phyloP scores from a whole-genome alignment of 2,113 vertebrate species.

The Megaceryle maxima region DNA sequence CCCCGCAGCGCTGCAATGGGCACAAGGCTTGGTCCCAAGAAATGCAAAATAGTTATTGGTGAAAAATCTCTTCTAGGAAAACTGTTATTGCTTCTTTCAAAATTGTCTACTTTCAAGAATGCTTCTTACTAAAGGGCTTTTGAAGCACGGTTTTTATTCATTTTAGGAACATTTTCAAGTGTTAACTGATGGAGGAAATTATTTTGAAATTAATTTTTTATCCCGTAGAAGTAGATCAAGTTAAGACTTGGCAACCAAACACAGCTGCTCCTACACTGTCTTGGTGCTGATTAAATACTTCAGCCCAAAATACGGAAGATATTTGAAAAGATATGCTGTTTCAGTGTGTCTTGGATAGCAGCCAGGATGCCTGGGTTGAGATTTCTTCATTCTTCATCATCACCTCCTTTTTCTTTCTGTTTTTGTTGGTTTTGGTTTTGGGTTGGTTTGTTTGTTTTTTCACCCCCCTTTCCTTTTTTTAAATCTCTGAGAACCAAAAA shows the following conservation, averaged over 20 bases:
- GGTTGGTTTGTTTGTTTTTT: no score
- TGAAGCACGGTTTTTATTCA: not conserved
- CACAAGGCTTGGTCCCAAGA: not conserved
- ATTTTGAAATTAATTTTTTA: not conserved
- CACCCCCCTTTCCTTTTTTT: fast-evolving
- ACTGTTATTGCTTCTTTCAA: not conserved
- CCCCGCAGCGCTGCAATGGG: not conserved
- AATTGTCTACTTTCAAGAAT: not conserved
- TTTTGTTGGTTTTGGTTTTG: no score
- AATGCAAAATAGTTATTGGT: fast-evolving
- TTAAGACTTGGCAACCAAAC: not conserved
- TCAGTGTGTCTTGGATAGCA: not conserved
- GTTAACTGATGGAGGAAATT: not conserved
- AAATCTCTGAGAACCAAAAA: not conserved
- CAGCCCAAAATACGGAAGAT: not conserved
- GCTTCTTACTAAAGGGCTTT: fast-evolving
- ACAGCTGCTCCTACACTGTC: not conserved
- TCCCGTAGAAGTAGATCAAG: not conserved
- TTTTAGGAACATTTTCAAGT: not conserved
- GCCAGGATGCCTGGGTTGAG: not conserved
- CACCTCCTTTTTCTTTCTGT: not conserved
- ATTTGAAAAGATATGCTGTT: not conserved
- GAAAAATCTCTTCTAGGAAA: not conserved
- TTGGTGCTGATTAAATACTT: not conserved
- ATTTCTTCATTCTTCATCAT: not conserved